Evolutionary conservation across 2,113 vertebrate genomes (phyloP).

Genomic region (Eretmochelys imbricata): DNA sequence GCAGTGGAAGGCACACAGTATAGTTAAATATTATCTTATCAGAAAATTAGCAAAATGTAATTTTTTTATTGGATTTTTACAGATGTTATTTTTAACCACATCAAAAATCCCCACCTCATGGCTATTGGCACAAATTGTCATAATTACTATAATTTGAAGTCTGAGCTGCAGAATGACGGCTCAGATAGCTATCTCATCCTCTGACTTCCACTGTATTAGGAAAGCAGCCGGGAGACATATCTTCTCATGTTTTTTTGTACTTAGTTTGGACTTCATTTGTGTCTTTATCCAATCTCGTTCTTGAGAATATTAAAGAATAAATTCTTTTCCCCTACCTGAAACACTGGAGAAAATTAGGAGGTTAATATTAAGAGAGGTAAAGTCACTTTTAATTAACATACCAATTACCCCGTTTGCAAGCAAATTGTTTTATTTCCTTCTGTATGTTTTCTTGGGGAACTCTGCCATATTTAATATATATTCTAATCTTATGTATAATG

Average conservation of each 20-base stretch:
- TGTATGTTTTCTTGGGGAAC: constrained; percentile 63
- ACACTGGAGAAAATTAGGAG: constrained; percentile 80
- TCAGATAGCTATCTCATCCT: constrained; percentile 80
- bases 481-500: constrained; percentile 44
- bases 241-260: constrained; percentile 75
- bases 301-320: constrained; percentile 80
- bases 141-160: constrained; percentile 88
- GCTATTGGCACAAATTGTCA: constrained; percentile 86
- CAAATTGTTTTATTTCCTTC: constrained; percentile 80
- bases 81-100: constrained; percentile 89
- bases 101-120: constrained; percentile 85
- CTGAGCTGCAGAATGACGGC: constrained; percentile 78
- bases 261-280: constrained; percentile 83
- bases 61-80: constrained; percentile 85
- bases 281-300: constrained; percentile 82
- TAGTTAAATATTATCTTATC: constrained; percentile 85
- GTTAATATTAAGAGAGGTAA: constrained; percentile 81
- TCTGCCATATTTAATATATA: constrained; percentile 43
- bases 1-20: constrained; percentile 70
- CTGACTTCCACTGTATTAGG: constrained; percentile 68
- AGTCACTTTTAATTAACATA: constrained; percentile 83
- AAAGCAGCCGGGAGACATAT: constrained; percentile 78
- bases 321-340: constrained; percentile 77
- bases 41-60: constrained; percentile 89
- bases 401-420: constrained; percentile 80